Percentiles rank a stretch among this genome's conserved stretches.
phyloP scores from a whole-genome alignment of 2,113 vertebrate species.

The Nicator chloris region DNA sequence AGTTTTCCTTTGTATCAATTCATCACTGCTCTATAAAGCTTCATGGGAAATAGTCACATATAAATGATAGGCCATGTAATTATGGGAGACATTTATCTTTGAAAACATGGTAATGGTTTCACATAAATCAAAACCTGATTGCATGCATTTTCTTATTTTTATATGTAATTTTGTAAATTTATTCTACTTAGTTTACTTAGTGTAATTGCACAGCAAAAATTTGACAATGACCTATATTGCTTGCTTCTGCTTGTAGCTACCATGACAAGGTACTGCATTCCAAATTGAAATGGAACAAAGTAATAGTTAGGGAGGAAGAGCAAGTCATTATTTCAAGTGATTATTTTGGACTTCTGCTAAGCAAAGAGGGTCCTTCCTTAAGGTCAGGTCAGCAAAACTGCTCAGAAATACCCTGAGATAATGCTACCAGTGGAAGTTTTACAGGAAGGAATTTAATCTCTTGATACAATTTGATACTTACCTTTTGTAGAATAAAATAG shows the following conservation, averaged over 20 bases:
- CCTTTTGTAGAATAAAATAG: not conserved
- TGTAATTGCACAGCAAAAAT: not conserved
- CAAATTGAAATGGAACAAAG: not conserved
- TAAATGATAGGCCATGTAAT: not conserved
- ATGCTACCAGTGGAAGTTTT: not conserved
- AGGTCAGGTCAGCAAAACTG: not conserved
- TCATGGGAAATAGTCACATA: not conserved
- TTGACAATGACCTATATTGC: not conserved
- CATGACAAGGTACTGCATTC: not conserved
- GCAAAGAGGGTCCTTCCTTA: not conserved
- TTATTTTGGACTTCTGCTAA: not conserved
- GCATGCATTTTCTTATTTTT: not conserved
- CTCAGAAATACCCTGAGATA: not conserved
- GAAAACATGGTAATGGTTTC: not conserved
- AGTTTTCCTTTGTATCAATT: not conserved
- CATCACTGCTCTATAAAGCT: not conserved
- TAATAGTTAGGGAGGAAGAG: not conserved
- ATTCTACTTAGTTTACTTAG: not conserved
- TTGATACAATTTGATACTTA: not conserved
- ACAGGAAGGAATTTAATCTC: not conserved
- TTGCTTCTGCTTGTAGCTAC: not conserved
- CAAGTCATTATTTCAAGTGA: not conserved
- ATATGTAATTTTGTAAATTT: accelerated
- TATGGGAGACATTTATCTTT: not conserved
- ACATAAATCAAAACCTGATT: not conserved